phyloP scores from a whole-genome alignment of 2,888 invertebrate species.

The Actias luna region DNA sequence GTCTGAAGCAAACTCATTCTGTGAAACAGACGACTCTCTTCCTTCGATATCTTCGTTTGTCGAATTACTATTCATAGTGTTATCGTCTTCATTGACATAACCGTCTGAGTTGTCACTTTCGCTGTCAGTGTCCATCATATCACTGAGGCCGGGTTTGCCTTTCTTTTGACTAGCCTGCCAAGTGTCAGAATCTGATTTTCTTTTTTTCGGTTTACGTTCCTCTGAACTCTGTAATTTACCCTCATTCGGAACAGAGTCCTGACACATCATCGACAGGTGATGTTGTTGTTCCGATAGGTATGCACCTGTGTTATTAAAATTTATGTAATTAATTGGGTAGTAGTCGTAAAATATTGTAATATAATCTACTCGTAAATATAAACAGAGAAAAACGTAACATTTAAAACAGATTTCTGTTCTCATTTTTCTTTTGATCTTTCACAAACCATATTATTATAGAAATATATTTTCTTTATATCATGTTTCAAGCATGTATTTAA shows the following conservation, averaged over 20 bases:
- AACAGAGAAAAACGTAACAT: background rate
- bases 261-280: constrained; percentile 68
- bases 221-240: constrained; percentile 50
- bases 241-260: constrained; percentile 54
- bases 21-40: constrained; percentile 69
- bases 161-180: constrained; percentile 83
- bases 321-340: background rate
- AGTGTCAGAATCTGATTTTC: constrained; percentile 83
- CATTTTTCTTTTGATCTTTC: background rate
- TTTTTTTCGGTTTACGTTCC: constrained; percentile 81
- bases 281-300: constrained; percentile 76
- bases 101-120: constrained; percentile 72
- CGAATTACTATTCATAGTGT: constrained; percentile 71
- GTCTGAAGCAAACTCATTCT: constrained; percentile 83
- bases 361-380: background rate
- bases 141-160: constrained; percentile 80
- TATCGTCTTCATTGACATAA: constrained; percentile 72
- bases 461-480: background rate
- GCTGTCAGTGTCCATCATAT: constrained; percentile 84
- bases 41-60: constrained; percentile 71
- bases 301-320: constrained; percentile 46
- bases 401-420: background rate
- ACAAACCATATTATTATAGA: background rate
- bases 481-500: background rate
- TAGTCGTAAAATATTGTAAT: background rate